A percentile compares a stretch with the other conserved stretches of the same genome.
These are phyloP conservation scores for Sparus aurata DNA, from an alignment of 2,797 vertebrate species.

Conservation along the genomic window DNA sequence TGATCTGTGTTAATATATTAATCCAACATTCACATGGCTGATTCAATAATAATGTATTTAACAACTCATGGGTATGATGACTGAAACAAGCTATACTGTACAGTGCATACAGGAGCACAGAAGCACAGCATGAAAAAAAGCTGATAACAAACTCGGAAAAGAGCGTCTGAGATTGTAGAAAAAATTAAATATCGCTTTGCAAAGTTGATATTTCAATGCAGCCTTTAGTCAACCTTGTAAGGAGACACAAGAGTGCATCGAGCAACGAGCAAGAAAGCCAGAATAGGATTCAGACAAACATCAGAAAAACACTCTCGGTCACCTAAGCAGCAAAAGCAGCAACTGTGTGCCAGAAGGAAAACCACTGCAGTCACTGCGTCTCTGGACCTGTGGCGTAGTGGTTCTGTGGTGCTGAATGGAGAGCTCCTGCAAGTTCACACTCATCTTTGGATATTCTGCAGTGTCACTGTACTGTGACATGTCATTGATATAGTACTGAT, in stretches of 20 bases:
- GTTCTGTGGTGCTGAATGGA: conserved; percentile 42
- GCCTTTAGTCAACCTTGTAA: background rate
- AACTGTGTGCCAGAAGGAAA: background rate
- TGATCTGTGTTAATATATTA: too few species aligned
- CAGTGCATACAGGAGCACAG: too few species aligned
- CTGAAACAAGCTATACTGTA: too few species aligned
- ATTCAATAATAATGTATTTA: too few species aligned
- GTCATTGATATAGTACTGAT: background rate
- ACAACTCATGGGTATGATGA: too few species aligned
- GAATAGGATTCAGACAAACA: background rate
- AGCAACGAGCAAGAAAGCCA: background rate
- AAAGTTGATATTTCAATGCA: background rate
- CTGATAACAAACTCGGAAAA: too few species aligned
- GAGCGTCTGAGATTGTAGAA: too few species aligned
- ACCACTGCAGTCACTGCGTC: background rate
- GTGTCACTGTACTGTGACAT: background rate
- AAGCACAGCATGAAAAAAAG: too few species aligned
- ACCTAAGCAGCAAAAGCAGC: background rate
- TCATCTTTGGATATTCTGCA: background rate
- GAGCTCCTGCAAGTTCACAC: conserved; percentile 24
- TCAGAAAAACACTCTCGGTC: background rate
- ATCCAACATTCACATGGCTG: too few species aligned
- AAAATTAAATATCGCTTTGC: too few species aligned
- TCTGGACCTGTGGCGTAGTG: background rate
- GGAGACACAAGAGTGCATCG: background rate